Conservation (phyloP, 2,797 vertebrate genomes). For the Hydrolagus colliei region DNA sequence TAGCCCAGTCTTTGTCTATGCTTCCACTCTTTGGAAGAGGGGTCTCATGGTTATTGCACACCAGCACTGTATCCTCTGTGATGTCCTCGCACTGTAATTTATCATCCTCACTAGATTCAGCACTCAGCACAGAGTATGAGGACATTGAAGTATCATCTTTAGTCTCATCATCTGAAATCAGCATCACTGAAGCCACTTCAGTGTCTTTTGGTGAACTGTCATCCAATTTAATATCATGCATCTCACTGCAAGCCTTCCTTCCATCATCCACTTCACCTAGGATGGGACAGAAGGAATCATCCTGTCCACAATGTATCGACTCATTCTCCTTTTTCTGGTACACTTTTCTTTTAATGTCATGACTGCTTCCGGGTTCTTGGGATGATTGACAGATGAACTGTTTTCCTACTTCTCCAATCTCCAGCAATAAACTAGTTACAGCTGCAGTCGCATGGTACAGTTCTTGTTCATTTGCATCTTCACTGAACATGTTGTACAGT, state of each 20-base stretch:
- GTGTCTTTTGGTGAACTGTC: slow-evolving; percentile 83
- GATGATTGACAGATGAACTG: slow-evolving; percentile 59
- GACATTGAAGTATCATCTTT: slow-evolving; percentile 95
- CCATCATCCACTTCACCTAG: slow-evolving; percentile 39
- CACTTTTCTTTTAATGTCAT: slow-evolving; percentile 27
- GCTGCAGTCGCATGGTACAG: slow-evolving; percentile 92
- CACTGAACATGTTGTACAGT: slow-evolving; percentile 95
- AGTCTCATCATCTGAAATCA: slow-evolving; percentile 86
- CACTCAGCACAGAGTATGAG: slow-evolving; percentile 90
- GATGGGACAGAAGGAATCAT: slow-evolving; percentile 45
- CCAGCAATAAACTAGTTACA: slow-evolving; percentile 87
- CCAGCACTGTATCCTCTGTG: slow-evolving; percentile 85
- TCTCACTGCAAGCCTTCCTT: slow-evolving; percentile 51
- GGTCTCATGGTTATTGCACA: slow-evolving; percentile 54
- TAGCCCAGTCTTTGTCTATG: slow-evolving; percentile 91
- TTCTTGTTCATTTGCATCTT: slow-evolving; percentile 85
- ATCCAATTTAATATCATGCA: slow-evolving; percentile 91
- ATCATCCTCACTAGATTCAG: slow-evolving; percentile 85
- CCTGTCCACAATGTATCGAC: slow-evolving; percentile 43
- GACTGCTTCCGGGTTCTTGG: slow-evolving; percentile 43
- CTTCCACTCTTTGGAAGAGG: slow-evolving; percentile 70
- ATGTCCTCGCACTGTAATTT: slow-evolving; percentile 96
- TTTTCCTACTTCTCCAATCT: slow-evolving; percentile 93
- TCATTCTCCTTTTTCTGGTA: slow-evolving; percentile 53
- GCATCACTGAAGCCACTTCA: slow-evolving; percentile 78